Base-by-base conservation (phyloP, 2,888 invertebrate species). In the Halocaridina rubra region DNA sequence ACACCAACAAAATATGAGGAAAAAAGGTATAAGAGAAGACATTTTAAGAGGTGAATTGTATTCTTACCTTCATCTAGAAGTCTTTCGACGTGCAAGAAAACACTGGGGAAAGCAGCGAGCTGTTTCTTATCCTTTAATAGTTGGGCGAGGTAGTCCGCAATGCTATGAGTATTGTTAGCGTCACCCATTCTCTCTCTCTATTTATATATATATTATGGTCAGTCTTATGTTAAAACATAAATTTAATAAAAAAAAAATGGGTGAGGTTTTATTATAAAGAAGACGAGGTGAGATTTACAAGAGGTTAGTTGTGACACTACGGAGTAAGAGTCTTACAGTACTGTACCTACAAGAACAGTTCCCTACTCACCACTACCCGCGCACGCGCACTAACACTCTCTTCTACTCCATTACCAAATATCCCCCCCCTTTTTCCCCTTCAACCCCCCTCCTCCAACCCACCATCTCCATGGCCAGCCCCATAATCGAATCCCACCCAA, bases 91-190 rank as follows among this genome's bases (percentile, higher is more conserved):
- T 93, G 93, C 86, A 92, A 90, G 90, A 93, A 93, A 82, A 93
- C 92, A 90, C 92, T 92, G 79, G 93, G 93, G 90, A 93, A 93
- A 75, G 93, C 92, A 88, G 92, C 92, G 84, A 93, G 90, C 90
- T 93, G 93, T 90, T 93, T 93, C 90, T 92, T 93, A 91, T 93
- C 93, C 90, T 93, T 93, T 89, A 93, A 90, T 89, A 93, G 90
- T 90, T 93, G 93, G 88, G 93, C 92, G 90, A 93, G 90, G 90
- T 93, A 93, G 89, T 93, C 93, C 88, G 93, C 91, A 80, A 90
- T 89, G 89, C 89, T 89, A 61, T 89, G 89, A 67, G 89, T 86
- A 85, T 88, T 89, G 81, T 80, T 88, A 81, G 85, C 33, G 74
- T 88, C 88, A 80, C 84, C 81, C 88, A 88, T 88, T 84, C 75